Percentiles rank a stretch among this genome's conserved stretches.
These are phyloP conservation scores for Myzus persicae DNA, from an alignment of 1,140 invertebrate genomes.

Conservation along the genomic window DNA sequence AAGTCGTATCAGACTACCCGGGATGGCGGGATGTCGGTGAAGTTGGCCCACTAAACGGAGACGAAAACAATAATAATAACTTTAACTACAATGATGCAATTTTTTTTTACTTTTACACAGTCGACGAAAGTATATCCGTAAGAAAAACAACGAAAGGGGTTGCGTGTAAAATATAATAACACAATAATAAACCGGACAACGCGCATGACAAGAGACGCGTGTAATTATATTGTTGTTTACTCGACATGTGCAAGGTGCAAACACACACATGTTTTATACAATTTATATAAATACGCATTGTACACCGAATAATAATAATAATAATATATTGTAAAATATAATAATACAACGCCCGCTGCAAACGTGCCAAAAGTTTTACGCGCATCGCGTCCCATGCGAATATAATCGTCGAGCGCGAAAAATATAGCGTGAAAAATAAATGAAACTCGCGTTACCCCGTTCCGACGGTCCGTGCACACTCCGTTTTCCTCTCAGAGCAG, in stretches of 20 bases:
- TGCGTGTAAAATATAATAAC: background rate
- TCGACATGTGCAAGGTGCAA: too few species aligned
- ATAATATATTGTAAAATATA: too few species aligned
- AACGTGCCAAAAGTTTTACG: background rate
- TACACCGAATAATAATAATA: background rate
- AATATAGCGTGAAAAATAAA: constrained; percentile 10
- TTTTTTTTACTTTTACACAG: background rate
- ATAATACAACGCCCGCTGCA: background rate
- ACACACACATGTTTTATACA: background rate
- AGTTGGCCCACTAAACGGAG: background rate
- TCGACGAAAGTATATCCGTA: background rate
- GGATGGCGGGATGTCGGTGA: too few species aligned
- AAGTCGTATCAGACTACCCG: background rate
- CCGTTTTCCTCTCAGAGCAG: background rate
- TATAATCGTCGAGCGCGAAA: background rate
- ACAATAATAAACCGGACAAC: background rate
- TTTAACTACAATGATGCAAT: background rate
- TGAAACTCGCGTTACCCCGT: background rate
- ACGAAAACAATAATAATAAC: background rate
- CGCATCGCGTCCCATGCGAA: background rate
- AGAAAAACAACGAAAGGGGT: background rate
- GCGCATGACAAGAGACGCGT: background rate
- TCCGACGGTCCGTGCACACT: background rate
- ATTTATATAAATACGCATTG: background rate
- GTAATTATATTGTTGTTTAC: background rate